Conservation (phyloP, 2,888 invertebrate genomes). For the Phymatocera aterrima region DNA sequence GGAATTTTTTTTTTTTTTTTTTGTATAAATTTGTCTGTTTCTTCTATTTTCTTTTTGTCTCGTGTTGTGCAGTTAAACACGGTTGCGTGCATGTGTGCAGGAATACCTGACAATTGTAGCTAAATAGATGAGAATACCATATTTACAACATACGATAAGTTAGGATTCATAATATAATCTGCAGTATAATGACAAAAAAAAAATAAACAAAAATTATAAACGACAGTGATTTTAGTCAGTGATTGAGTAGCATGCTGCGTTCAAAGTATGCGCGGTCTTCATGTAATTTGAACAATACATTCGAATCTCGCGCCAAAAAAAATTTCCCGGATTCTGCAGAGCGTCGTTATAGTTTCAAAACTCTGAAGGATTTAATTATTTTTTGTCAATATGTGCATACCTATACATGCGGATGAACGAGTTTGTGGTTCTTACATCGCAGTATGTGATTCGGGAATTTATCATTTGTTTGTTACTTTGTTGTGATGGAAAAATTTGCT, state of each 20-base stretch:
- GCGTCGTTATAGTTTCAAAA: background rate
- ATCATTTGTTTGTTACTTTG: too few relatives aligned
- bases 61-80: constrained; percentile 5
- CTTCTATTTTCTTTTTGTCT: background rate
- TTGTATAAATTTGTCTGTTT: constrained; percentile 24
- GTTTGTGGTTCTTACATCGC: background rate
- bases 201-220: background rate
- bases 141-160: background rate
- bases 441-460: too few relatives aligned
- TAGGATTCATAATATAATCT: too few relatives aligned
- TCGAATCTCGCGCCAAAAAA: constrained; percentile 25
- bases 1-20: constrained; percentile 20
- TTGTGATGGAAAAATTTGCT: too few relatives aligned
- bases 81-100: constrained; percentile 6
- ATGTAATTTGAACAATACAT: constrained; percentile 3
- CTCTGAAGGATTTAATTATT: background rate
- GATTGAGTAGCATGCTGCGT: background rate
- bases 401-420: too few relatives aligned
- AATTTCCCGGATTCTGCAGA: background rate
- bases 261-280: background rate
- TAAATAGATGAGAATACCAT: background rate
- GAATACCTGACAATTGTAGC: background rate
- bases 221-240: background rate
- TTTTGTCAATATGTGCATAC: too few relatives aligned
- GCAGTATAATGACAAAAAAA: background rate